A percentile compares a stretch with the other conserved stretches of the same genome.
Conservation (phyloP, 2,888 invertebrate species). For the Thysanoteuthis rhombus region DNA sequence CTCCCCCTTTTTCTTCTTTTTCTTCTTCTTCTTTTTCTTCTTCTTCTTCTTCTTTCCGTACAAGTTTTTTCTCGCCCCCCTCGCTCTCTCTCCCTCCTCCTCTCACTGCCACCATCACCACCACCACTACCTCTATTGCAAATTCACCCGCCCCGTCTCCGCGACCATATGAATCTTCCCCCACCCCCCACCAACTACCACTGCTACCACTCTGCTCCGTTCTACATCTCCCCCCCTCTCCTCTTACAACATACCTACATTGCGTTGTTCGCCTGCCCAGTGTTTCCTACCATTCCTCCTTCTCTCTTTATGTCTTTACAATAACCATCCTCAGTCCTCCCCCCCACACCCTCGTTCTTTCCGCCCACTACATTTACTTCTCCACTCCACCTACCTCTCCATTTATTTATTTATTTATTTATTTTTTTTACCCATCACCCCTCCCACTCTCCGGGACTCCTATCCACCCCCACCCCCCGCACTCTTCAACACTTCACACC, state of each 20-base stretch:
- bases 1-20: neutral
- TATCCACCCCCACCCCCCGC: neutral
- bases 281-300: neutral
- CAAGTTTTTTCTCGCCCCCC: neutral
- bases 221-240: neutral
- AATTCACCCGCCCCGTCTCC: neutral
- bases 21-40: neutral
- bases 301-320: neutral
- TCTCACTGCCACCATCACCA: neutral
- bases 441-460: neutral
- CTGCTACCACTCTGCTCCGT: neutral
- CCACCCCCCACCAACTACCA: too few species aligned
- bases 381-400: neutral
- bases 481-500: neutral
- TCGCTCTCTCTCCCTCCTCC: neutral
- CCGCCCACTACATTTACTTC: neutral
- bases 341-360: neutral
- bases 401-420: neutral
- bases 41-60: neutral
- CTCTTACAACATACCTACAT: neutral
- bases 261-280: neutral
- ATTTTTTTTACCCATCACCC: neutral
- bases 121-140: neutral
- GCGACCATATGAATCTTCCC: neutral
- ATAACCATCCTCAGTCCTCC: neutral